Evolutionary conservation across 1,140 invertebrate species (phyloP).

Genomic region (Drosophila lini): DNA sequence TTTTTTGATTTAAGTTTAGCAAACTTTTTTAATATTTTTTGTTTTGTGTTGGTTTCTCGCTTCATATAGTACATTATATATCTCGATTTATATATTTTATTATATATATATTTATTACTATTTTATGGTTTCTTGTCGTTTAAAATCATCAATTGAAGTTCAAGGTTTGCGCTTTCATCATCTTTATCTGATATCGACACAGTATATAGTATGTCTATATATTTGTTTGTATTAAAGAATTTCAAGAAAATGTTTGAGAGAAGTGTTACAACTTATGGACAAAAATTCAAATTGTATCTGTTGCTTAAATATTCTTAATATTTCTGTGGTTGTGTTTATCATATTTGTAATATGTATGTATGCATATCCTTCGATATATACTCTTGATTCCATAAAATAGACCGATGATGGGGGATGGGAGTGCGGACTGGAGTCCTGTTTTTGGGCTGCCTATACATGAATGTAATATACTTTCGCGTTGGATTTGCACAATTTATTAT

Average conservation of each 20-base stretch:
- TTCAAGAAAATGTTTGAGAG: slow-evolving; percentile 70
- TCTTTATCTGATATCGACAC: slow-evolving; percentile 34
- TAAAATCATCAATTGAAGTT: slow-evolving; percentile 77
- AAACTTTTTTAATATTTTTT: slow-evolving; percentile 68
- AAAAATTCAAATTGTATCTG: slow-evolving; percentile 66
- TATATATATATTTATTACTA: slow-evolving; percentile 70
- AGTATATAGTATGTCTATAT: slow-evolving; percentile 22
- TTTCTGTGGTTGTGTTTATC: slow-evolving; percentile 61
- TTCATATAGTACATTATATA: slow-evolving; percentile 71
- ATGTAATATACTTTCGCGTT: slow-evolving; percentile 57
- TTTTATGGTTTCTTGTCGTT: slow-evolving; percentile 51
- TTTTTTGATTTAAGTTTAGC: slow-evolving; percentile 78
- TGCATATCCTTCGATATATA: slow-evolving; percentile 45
- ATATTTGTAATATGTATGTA: slow-evolving; percentile 62
- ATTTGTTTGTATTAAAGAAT: slow-evolving; percentile 55
- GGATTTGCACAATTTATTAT: slow-evolving; percentile 58
- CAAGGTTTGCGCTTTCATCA: slow-evolving; percentile 53
- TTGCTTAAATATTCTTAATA: slow-evolving; percentile 59
- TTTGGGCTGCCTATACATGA: slow-evolving; percentile 54
- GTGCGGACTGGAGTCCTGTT: background rate
- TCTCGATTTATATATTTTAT: slow-evolving; percentile 63
- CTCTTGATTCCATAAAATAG: slow-evolving; percentile 43
- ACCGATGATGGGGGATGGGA: slow-evolving; percentile 8
- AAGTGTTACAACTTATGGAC: slow-evolving; percentile 58
- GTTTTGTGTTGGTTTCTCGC: slow-evolving; percentile 53